phyloP scores from a whole-genome alignment of 53 echinoderm and acorn worm genomes.

The Glandiceps talaboti region DNA sequence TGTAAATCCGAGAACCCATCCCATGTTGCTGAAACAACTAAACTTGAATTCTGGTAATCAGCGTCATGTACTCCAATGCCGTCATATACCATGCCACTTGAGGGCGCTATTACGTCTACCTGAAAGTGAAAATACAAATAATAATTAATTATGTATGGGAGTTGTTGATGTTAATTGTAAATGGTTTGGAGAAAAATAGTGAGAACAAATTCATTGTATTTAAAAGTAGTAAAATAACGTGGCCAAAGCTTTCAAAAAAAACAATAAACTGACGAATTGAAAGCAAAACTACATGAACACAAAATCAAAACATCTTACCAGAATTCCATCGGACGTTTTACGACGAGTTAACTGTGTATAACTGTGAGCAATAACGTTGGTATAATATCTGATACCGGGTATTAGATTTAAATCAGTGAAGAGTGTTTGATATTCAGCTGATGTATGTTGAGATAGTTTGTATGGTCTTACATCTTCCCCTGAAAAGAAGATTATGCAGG shows the following conservation, averaged over 20 bases:
- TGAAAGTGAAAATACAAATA: too few species aligned
- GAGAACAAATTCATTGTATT: too few species aligned
- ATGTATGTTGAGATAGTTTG: background rate
- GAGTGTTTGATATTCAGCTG: background rate
- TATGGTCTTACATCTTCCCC: background rate
- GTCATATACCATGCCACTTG: background rate
- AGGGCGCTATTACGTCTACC: background rate
- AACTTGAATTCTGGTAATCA: slow-evolving; percentile 21
- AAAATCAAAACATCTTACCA: slow-evolving; percentile 12
- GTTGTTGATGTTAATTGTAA: too few species aligned
- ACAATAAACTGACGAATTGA: too few species aligned
- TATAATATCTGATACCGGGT: slow-evolving; percentile 22
- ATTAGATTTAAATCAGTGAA: slow-evolving; percentile 12
- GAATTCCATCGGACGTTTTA: slow-evolving; percentile 22
- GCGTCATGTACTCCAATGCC: slow-evolving; percentile 10
- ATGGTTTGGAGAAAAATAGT: too few species aligned
- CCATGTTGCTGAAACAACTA: slow-evolving; percentile 14
- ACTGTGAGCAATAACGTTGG: slow-evolving; percentile 28
- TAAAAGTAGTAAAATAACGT: too few species aligned
- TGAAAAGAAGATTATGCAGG: too few species aligned
- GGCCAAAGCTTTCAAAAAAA: too few species aligned
- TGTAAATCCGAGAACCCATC: slow-evolving; percentile 38
- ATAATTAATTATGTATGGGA: too few species aligned
- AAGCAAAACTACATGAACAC: too few species aligned
- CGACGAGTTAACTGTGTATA: slow-evolving; percentile 22